Evolutionary conservation across 2,888 invertebrate species (phyloP).

Genomic region (Chironomus tentans): DNA sequence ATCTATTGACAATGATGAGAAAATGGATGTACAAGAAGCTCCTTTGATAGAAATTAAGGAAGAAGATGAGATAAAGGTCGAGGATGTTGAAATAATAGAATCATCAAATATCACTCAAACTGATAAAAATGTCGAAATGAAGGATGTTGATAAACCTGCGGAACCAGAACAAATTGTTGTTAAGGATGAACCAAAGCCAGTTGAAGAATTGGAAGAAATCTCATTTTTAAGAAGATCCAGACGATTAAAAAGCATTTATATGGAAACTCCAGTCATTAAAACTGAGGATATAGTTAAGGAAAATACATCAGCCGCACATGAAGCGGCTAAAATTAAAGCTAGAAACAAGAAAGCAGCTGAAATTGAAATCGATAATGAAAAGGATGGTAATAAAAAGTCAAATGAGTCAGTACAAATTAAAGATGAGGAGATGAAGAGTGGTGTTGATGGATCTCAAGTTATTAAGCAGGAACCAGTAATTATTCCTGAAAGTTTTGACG

Average conservation of each 20-base stretch:
- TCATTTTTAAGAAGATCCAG: slow-evolving; percentile 4
- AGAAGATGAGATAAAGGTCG: neutral
- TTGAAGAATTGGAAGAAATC: neutral
- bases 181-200: neutral
- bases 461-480: neutral
- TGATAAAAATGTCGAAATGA: neutral
- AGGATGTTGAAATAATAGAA: neutral
- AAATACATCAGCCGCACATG: neutral
- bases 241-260: slow-evolving; percentile 1
- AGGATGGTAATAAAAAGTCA: neutral
- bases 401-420: neutral
- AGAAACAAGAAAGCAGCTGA: neutral
- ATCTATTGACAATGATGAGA: too few species aligned
- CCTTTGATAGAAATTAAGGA: neutral
- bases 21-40: neutral
- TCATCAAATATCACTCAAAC: neutral
- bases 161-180: neutral
- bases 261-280: neutral
- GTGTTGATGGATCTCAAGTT: neutral
- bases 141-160: neutral
- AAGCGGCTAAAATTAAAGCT: neutral
- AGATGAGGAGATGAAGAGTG: neutral
- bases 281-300: neutral
- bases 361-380: neutral
- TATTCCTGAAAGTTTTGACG: neutral